A percentile compares a stretch with the other conserved stretches of the same genome.
phyloP scores from a whole-genome alignment of 1,140 invertebrate species.

The Parapsyche elsis region DNA sequence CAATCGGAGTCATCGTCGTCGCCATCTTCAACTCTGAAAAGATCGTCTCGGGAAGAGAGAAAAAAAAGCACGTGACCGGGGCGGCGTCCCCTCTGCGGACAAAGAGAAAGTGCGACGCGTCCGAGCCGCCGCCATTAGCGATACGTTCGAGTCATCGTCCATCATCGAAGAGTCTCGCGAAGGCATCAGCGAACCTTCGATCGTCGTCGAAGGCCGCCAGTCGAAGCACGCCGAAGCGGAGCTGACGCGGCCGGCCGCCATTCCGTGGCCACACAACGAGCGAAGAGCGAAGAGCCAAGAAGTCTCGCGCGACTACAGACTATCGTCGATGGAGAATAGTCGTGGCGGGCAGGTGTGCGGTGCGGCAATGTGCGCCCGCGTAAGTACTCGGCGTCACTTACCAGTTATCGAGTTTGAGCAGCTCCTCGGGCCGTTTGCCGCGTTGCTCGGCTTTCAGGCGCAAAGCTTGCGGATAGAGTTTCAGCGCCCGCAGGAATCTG shows the following conservation, averaged over 20 bases:
- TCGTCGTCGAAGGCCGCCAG: background rate
- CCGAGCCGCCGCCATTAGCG: too few species aligned
- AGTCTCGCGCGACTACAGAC: conserved; percentile 39
- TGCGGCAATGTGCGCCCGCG: background rate
- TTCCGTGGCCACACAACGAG: background rate
- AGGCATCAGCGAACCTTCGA: background rate
- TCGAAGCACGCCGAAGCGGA: background rate
- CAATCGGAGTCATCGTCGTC: background rate
- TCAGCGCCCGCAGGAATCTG: conserved; percentile 89
- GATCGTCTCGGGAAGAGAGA: too few species aligned
- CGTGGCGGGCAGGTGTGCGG: background rate
- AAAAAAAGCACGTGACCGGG: background rate
- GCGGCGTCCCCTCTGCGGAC: background rate
- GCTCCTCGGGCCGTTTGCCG: conserved; percentile 91
- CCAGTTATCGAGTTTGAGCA: conserved; percentile 94
- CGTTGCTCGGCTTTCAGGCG: conserved; percentile 87
- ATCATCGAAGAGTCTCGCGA: background rate
- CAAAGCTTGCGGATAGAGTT: conserved; percentile 88
- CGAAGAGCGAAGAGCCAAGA: conserved; percentile 33
- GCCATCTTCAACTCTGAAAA: too few species aligned
- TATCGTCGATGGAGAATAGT: too few species aligned
- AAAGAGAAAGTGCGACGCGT: too few species aligned
- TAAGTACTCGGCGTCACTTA: conserved; percentile 78
- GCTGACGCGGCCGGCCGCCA: conserved; percentile 12
- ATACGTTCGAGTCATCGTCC: too few species aligned